These are phyloP conservation scores for Cariama cristata DNA, from an alignment of 2,113 vertebrate species.

Conservation along the genomic window DNA sequence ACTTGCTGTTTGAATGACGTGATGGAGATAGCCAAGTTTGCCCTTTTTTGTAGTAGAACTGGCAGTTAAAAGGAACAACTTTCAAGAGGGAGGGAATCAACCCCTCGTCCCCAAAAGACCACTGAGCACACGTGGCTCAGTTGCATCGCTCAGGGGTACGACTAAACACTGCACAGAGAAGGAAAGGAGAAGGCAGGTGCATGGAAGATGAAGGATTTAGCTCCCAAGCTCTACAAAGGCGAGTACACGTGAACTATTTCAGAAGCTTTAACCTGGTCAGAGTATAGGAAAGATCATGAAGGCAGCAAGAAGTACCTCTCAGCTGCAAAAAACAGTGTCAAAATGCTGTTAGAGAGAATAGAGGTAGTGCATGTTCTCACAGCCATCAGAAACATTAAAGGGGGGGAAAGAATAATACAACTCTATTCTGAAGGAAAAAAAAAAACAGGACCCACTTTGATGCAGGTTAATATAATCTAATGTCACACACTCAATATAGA, in stretches of 20 bases:
- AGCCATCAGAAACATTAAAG: neutral
- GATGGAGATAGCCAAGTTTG: neutral
- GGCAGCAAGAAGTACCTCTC: neutral
- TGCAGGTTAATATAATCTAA: neutral
- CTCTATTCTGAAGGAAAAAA: neutral
- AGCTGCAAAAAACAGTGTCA: neutral
- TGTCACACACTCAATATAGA: neutral
- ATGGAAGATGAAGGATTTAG: neutral
- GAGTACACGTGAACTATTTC: rapidly evolving
- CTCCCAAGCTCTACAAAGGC: neutral
- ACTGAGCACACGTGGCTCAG: rapidly evolving
- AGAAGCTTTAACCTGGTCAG: neutral
- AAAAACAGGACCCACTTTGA: neutral
- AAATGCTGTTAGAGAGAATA: neutral
- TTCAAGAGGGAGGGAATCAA: neutral
- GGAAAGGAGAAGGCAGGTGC: neutral
- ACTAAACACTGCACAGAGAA: neutral
- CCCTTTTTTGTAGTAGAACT: neutral
- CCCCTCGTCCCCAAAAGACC: rapidly evolving
- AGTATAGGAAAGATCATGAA: neutral
- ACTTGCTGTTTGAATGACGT: neutral
- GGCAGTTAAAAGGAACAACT: neutral
- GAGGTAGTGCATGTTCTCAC: neutral
- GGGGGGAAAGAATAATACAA: neutral
- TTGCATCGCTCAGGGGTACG: neutral